These are phyloP conservation scores for Microcebus griseorufus DNA, from an alignment of 2,113 vertebrate genomes.

Conservation along the genomic window DNA sequence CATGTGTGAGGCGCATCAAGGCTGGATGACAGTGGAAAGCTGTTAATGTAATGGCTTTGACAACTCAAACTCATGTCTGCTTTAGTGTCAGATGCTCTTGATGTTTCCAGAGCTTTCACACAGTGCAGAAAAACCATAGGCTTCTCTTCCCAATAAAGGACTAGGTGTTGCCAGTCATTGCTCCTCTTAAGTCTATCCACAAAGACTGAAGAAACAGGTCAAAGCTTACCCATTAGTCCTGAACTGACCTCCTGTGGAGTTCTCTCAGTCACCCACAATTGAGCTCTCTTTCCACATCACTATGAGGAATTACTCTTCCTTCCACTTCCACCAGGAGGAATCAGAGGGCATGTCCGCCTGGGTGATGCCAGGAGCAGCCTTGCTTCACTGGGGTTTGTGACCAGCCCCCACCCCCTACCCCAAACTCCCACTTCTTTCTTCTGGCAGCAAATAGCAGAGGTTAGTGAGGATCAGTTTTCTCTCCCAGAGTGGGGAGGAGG, in stretches of 20 bases:
- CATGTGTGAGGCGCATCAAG: background rate
- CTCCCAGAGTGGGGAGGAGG: background rate
- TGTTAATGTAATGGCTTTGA: background rate
- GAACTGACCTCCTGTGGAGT: background rate
- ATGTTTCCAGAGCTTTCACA: background rate
- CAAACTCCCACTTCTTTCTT: background rate
- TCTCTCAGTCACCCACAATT: background rate
- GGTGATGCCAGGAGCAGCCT: background rate
- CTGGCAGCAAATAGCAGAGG: background rate
- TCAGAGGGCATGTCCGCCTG: background rate
- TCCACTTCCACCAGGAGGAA: constrained; percentile 24
- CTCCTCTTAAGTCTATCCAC: background rate
- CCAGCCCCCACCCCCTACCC: background rate
- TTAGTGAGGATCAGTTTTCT: background rate
- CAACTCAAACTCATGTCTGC: background rate
- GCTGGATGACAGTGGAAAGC: background rate
- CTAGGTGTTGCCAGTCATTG: background rate
- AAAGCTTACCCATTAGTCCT: background rate
- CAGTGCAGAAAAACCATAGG: background rate
- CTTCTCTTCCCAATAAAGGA: background rate
- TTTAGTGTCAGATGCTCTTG: background rate
- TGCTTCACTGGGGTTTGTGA: background rate
- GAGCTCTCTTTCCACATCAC: background rate
- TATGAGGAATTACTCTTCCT: background rate
- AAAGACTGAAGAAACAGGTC: background rate